Evolutionary conservation across 2,888 invertebrate genomes (phyloP).

Genomic region (Fissipunctia ypsillon): DNA sequence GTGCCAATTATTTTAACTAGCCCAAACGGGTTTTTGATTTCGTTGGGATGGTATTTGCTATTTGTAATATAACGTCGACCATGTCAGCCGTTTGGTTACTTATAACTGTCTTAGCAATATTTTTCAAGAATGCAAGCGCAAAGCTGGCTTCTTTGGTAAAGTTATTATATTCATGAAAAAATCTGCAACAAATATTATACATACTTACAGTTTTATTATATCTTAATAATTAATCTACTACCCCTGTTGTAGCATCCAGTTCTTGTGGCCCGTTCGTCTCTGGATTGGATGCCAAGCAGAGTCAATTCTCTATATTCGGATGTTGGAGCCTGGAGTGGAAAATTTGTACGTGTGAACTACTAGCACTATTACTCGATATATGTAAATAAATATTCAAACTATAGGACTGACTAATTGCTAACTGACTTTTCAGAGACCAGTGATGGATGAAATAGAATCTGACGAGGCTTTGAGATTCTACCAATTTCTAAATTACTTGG

Average conservation of each 20-base stretch:
- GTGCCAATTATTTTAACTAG: conserved; percentile 29
- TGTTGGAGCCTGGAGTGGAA: conserved; percentile 89
- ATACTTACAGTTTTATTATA: background rate
- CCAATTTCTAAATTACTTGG: conserved; percentile 87
- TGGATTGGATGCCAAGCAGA: conserved; percentile 89
- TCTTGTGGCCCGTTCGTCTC: conserved; percentile 84
- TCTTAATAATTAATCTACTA: background rate
- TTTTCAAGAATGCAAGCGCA: conserved; percentile 30
- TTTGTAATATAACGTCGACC: conserved; percentile 10
- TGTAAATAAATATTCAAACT: background rate
- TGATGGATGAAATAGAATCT: conserved; percentile 89
- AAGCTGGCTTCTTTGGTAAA: conserved; percentile 63
- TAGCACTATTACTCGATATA: background rate
- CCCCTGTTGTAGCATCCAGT: conserved; percentile 82
- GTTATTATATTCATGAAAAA: background rate
- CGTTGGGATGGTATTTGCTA: background rate
- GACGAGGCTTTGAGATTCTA: conserved; percentile 87
- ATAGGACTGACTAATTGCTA: background rate
- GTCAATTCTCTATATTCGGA: conserved; percentile 88
- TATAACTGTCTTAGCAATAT: conserved; percentile 9
- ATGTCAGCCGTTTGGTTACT: conserved; percentile 39
- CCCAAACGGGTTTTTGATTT: background rate
- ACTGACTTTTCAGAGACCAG: conserved; percentile 81
- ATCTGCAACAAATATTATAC: too few relatives aligned
- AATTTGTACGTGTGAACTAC: conserved; percentile 80